Base-by-base conservation (phyloP, 2,113 vertebrate species). In the Syngnathus typhle region DNA sequence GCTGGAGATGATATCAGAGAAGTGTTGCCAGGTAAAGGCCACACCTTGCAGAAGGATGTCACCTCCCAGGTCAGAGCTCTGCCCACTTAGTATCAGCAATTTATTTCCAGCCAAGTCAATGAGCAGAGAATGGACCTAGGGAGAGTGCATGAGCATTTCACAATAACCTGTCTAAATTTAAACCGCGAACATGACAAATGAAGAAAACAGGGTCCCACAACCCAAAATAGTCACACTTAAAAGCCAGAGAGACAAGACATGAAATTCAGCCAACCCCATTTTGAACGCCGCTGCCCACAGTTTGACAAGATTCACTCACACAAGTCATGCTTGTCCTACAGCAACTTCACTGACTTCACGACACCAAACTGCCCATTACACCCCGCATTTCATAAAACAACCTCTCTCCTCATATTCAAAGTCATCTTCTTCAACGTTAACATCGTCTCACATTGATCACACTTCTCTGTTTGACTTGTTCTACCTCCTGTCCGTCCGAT, bases 61-160 rank as follows among this genome's bases (percentile, higher is more conserved):
- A 74, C 93, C 94, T 69, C 92, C 93, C 68, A 94, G 94, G 54
- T 96, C 94, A 59, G 93, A 93, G 80, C 90, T 94, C 82, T 94
- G 94, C n/a, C 95, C 95, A 58, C 94, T 94, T 69, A 98, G 84
- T 70, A 98, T 90, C 64, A 99, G 82, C 49, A 98, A 85, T 84
- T 98, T 98, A 83, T 95, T 87, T 60, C 87, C 88, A 61, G 95
- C 91, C 18, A 85, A 69, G 81, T 93, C 93, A n/a, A 91, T 94
- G 76, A 98, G 81, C 69, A 97, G 89, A n/a, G 91, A 88, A 71
- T 83, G 84, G 72, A 95, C 92, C 96, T 99, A 77, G 15, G 65
- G 9, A 60, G 51, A 77, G 43, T 10, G 51, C 21, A 67, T 36
- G 37, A n/a, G 6, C 27, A 65, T 47, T 64, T 37, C 37, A 38